A percentile compares a stretch with the other conserved stretches of the same genome.
These are phyloP conservation scores for Sphenopsis melanotis DNA, from an alignment of 2,797 vertebrate genomes.

Conservation along the genomic window DNA sequence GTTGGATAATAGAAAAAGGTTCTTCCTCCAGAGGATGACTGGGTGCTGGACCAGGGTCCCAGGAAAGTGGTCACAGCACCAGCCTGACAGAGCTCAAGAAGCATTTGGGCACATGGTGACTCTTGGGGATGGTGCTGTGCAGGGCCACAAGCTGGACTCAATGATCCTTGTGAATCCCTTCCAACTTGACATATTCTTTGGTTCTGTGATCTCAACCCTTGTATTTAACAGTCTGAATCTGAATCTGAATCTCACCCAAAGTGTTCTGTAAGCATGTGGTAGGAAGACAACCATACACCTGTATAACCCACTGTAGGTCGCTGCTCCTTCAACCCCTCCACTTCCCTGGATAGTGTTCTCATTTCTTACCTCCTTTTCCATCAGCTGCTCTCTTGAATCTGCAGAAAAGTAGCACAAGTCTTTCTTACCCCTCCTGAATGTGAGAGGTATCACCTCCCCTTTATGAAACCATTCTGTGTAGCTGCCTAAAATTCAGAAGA, in stretches of 20 bases:
- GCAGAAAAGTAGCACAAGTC: not conserved
- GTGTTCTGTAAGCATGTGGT: not conserved
- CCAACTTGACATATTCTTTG: not conserved
- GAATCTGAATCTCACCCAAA: not conserved
- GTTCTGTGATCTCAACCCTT: not conserved
- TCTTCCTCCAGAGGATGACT: not conserved
- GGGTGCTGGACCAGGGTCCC: not conserved
- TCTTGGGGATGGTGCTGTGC: not conserved
- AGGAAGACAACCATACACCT: not conserved
- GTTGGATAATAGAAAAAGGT: not conserved
- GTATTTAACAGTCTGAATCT: not conserved
- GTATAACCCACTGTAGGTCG: not conserved
- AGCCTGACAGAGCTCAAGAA: not conserved
- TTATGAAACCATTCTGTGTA: not conserved
- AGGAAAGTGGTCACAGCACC: not conserved
- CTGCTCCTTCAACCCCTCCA: not conserved
- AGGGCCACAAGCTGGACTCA: not conserved
- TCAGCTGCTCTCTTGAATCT: not conserved
- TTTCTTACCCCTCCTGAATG: not conserved
- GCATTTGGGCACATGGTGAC: not conserved
- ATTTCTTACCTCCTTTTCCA: not conserved
- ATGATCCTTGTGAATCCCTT: not conserved
- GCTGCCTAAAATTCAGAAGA: not conserved
- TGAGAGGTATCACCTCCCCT: not conserved
- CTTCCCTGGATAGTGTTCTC: not conserved